These are phyloP conservation scores for Hoplostethus atlanticus DNA, from an alignment of 2,797 vertebrate genomes.

Conservation along the genomic window DNA sequence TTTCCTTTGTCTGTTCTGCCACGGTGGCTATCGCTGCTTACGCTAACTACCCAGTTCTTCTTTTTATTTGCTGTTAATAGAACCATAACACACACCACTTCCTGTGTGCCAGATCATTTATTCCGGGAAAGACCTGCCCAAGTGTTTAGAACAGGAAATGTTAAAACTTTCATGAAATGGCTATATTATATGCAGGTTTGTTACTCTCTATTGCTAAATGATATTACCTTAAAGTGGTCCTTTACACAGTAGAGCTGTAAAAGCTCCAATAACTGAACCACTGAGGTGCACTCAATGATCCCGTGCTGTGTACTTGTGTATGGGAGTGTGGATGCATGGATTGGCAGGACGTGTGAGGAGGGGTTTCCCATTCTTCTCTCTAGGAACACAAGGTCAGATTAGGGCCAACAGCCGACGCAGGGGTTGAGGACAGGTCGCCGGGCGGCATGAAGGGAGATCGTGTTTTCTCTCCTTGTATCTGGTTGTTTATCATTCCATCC, in stretches of 20 bases:
- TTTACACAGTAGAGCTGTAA: neutral
- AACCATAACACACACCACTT: conserved; percentile 28
- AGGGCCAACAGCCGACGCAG: conserved; percentile 33
- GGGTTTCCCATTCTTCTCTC: conserved; percentile 62
- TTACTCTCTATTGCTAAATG: too few relatives aligned
- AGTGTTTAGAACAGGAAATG: neutral
- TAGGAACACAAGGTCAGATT: conserved; percentile 56
- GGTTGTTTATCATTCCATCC: conserved; percentile 70
- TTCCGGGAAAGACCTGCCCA: conserved; percentile 39
- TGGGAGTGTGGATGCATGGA: conserved; percentile 7
- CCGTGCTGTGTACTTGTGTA: neutral
- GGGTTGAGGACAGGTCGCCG: conserved; percentile 40
- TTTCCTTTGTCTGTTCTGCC: neutral
- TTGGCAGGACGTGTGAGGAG: conserved; percentile 43
- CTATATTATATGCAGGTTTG: too few relatives aligned
- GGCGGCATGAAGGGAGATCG: conserved; percentile 29
- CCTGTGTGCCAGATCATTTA: conserved; percentile 14
- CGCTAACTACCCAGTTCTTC: too few relatives aligned
- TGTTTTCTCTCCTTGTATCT: conserved; percentile 54
- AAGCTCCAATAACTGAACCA: neutral
- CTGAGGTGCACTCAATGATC: neutral
- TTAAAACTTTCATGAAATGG: too few relatives aligned
- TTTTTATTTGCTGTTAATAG: conserved; percentile 7
- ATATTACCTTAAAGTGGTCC: neutral
- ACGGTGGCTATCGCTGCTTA: too few relatives aligned